Conservation (phyloP, 2,113 vertebrate species). For the Arenaria interpres region DNA sequence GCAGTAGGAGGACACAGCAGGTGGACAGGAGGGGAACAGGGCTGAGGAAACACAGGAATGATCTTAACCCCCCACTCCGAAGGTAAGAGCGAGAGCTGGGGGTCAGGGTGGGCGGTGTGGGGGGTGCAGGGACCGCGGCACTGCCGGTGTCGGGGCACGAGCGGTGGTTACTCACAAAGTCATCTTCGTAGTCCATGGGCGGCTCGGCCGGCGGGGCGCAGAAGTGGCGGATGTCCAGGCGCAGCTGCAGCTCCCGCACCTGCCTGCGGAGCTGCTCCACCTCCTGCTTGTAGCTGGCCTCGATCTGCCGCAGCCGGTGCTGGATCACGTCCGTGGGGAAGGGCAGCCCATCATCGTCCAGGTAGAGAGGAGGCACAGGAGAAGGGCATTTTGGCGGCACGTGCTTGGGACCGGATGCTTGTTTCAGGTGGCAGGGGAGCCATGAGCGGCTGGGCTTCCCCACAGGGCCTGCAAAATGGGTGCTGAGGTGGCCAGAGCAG, state of each 20-base stretch:
- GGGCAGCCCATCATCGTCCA: constrained; percentile 94
- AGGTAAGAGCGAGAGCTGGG: background rate
- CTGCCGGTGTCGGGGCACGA: fast-evolving
- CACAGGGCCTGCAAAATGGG: constrained; percentile 50
- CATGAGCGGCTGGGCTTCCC: constrained; percentile 72
- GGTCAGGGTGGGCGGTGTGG: background rate
- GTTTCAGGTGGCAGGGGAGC: constrained; percentile 71
- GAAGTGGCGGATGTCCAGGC: constrained; percentile 92
- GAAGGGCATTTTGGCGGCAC: constrained; percentile 79
- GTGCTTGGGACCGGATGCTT: constrained; percentile 76
- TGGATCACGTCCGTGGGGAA: constrained; percentile 95
- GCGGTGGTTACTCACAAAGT: constrained; percentile 87
- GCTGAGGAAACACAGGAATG: background rate
- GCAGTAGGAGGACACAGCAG: background rate
- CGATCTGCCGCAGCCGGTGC: constrained; percentile 94
- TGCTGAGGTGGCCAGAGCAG: constrained; percentile 57
- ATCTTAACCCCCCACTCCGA: background rate
- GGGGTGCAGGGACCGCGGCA: fast-evolving
- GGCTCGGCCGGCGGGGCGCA: constrained; percentile 89
- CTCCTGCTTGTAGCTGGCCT: constrained; percentile 97
- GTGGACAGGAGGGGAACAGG: background rate
- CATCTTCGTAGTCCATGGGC: constrained; percentile 94
- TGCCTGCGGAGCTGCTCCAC: constrained; percentile 94
- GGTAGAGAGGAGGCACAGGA: constrained; percentile 85
- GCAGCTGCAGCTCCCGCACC: constrained; percentile 94